phyloP scores from a whole-genome alignment of 1,140 invertebrate genomes.

The Anagrus nilaparvatae region DNA sequence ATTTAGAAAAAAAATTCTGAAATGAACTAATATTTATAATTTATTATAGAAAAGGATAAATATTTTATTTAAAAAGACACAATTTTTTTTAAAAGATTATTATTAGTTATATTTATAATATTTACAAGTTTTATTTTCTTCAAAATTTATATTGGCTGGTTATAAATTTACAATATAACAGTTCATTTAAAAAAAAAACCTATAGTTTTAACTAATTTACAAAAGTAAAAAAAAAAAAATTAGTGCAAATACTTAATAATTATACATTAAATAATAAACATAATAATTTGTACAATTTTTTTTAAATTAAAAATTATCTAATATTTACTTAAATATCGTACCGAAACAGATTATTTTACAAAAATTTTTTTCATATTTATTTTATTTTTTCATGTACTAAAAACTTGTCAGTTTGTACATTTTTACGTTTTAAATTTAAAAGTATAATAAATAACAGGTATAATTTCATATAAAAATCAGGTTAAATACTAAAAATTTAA shows the following conservation, averaged over 20 bases:
- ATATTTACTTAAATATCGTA: not conserved
- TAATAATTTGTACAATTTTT: conserved; percentile 18
- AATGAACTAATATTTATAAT: not conserved
- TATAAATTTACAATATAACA: no score
- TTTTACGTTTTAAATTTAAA: no score
- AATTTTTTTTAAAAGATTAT: not conserved
- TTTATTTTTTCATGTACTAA: no score
- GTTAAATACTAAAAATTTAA: no score
- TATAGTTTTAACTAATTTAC: conserved; percentile 12
- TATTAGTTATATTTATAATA: no score
- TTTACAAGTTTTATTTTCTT: no score
- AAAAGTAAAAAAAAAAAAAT: conserved; percentile 16
- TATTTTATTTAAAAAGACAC: not conserved
- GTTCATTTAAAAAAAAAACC: not conserved
- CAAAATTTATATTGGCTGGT: no score
- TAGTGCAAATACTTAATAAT: conserved; percentile 24
- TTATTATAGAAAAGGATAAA: not conserved
- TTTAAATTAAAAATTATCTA: conserved; percentile 15
- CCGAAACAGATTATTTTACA: conserved; percentile 26
- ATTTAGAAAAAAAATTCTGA: not conserved
- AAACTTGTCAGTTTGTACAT: no score
- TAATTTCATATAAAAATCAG: no score
- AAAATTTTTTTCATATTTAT: conserved; percentile 30
- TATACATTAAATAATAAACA: conserved; percentile 14
- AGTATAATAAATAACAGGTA: no score